These are phyloP conservation scores for Antechinus flavipes DNA, from an alignment of 2,113 vertebrate genomes.

Conservation along the genomic window DNA sequence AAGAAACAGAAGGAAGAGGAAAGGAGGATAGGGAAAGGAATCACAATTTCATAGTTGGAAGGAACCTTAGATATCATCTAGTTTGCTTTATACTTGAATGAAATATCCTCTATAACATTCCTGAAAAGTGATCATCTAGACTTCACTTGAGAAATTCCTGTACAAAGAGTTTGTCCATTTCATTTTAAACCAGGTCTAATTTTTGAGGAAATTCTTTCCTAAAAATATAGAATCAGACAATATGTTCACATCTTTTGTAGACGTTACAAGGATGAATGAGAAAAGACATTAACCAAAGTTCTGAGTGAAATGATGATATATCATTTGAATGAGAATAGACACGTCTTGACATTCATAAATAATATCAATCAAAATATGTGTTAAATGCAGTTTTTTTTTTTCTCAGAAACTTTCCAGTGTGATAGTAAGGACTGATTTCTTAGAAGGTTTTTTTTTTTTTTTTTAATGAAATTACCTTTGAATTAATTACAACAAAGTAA, in stretches of 20 bases:
- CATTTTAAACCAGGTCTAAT: not conserved
- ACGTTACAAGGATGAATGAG: not conserved
- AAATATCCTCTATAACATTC: not conserved
- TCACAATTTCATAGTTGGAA: not conserved
- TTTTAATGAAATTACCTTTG: not conserved
- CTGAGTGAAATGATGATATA: not conserved
- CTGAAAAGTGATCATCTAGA: not conserved
- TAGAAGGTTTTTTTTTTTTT: not conserved
- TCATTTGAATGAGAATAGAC: not conserved
- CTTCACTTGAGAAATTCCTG: not conserved
- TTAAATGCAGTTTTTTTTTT: not conserved
- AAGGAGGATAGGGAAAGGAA: not conserved
- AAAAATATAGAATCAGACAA: not conserved
- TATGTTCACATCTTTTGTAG: not conserved
- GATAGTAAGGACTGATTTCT: slow-evolving; percentile 7
- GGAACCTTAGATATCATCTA: not conserved
- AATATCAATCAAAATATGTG: not conserved
- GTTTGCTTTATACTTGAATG: not conserved
- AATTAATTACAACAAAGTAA: slow-evolving; percentile 11
- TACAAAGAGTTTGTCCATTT: not conserved
- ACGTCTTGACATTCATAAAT: not conserved
- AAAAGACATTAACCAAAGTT: not conserved
- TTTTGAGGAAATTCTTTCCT: not conserved
- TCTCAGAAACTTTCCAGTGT: not conserved
- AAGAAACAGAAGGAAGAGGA: not conserved